Conservation (phyloP, 1,140 invertebrate genomes). For the Drosophila obscura region DNA sequence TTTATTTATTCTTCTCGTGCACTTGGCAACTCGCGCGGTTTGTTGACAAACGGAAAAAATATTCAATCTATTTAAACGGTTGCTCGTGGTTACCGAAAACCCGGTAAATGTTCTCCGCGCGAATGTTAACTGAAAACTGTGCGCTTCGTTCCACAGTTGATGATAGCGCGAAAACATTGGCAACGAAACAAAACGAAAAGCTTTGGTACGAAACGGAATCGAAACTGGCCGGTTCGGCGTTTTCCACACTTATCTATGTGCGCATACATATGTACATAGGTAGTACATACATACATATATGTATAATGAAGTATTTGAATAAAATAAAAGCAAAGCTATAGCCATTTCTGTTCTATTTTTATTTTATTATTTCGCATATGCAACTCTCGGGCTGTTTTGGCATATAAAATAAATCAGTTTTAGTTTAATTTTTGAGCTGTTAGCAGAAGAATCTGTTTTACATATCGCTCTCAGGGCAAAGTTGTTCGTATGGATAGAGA, state of each 20-base stretch:
- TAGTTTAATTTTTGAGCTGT: no score
- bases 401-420: no score
- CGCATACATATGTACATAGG: slow-evolving; percentile 22
- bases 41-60: slow-evolving; percentile 66
- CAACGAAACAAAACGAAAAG: slow-evolving; percentile 28
- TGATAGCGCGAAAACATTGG: slow-evolving; percentile 54
- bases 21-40: slow-evolving; percentile 49
- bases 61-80: slow-evolving; percentile 59
- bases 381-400: no score
- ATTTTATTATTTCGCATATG: slow-evolving; percentile 1
- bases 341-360: slow-evolving; percentile 12
- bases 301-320: slow-evolving; percentile 47
- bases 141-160: slow-evolving; percentile 30
- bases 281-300: slow-evolving; percentile 16
- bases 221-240: slow-evolving; percentile 49
- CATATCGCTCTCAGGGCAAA: no score
- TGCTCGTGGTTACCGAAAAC: slow-evolving; percentile 54
- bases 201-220: slow-evolving; percentile 39
- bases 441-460: no score
- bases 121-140: slow-evolving; percentile 68
- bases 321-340: slow-evolving; percentile 19
- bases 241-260: slow-evolving; percentile 17
- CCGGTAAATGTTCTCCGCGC: slow-evolving; percentile 63
- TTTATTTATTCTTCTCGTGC: background rate
- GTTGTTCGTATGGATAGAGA: no score